A percentile compares a stretch with the other conserved stretches of the same genome.
These are phyloP conservation scores for Sinonovacula constricta DNA, from an alignment of 1,140 invertebrate species.

Conservation along the genomic window DNA sequence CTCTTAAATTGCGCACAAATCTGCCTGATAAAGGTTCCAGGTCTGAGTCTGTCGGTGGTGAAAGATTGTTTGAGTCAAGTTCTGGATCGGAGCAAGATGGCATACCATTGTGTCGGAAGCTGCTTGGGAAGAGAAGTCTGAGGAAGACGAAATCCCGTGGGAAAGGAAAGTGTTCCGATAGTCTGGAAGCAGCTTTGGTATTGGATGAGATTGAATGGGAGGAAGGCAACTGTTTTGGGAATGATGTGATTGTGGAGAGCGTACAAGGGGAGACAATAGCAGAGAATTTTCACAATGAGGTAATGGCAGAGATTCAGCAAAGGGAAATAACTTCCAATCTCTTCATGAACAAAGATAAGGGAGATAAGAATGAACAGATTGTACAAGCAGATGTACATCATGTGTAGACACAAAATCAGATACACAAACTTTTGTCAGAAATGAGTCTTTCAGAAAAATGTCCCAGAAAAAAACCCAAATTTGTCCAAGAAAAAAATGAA, in stretches of 20 bases:
- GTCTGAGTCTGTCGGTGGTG: slow-evolving; percentile 35
- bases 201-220: slow-evolving; percentile 56
- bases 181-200: slow-evolving; percentile 58
- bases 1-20: slow-evolving; percentile 17
- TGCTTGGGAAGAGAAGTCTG: slow-evolving; percentile 66
- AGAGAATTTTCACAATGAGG: no score
- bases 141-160: slow-evolving; percentile 75
- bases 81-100: slow-evolving; percentile 74
- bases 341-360: no score
- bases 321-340: no score
- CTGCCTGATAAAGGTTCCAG: slow-evolving; percentile 42
- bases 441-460: no score
- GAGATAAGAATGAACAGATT: no score
- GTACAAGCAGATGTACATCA: no score
- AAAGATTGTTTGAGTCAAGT: slow-evolving; percentile 62
- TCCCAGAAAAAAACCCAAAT: no score
- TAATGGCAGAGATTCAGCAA: no score
- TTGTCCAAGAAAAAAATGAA: no score
- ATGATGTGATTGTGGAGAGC: background rate
- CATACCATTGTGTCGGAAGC: slow-evolving; percentile 47
- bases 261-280: background rate
- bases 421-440: no score
- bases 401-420: no score
- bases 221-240: background rate
- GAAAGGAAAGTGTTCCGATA: slow-evolving; percentile 73